Conservation (phyloP, 2,797 vertebrate species). For the Sandelia bainsii region DNA sequence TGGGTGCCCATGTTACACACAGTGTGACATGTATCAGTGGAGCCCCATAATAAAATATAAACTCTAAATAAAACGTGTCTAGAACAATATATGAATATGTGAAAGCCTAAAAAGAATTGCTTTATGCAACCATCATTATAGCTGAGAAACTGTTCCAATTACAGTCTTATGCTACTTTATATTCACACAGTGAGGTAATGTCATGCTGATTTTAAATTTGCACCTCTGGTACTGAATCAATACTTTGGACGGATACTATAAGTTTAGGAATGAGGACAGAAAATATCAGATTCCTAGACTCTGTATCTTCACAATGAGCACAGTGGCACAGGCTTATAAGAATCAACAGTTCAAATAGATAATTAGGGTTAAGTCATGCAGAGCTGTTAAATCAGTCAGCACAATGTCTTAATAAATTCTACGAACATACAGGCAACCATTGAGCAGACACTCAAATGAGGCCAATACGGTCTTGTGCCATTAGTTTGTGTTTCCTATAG, state of each 20-base stretch:
- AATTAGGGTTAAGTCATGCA: slow-evolving; percentile 47
- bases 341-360: slow-evolving; percentile 43
- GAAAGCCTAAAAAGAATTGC: not conserved
- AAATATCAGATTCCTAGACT: not conserved
- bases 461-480: not conserved
- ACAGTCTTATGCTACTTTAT: too few species aligned
- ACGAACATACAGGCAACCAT: slow-evolving; percentile 20
- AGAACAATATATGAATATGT: not conserved
- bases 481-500: slow-evolving; percentile 9
- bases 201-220: too few species aligned
- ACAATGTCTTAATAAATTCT: slow-evolving; percentile 38
- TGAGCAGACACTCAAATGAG: slow-evolving; percentile 21
- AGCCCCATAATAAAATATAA: too few species aligned
- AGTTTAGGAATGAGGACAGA: too few species aligned
- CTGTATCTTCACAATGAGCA: not conserved
- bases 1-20: too few species aligned
- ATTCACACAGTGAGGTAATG: too few species aligned
- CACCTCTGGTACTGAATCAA: too few species aligned
- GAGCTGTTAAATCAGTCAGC: slow-evolving; percentile 41
- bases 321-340: not conserved
- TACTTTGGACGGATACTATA: too few species aligned
- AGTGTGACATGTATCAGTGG: not conserved
- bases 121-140: too few species aligned
- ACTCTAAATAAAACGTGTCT: not conserved
- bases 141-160: too few species aligned